Evolutionary conservation across 2,888 invertebrate genomes (phyloP).

Genomic region (Ctena decussata): DNA sequence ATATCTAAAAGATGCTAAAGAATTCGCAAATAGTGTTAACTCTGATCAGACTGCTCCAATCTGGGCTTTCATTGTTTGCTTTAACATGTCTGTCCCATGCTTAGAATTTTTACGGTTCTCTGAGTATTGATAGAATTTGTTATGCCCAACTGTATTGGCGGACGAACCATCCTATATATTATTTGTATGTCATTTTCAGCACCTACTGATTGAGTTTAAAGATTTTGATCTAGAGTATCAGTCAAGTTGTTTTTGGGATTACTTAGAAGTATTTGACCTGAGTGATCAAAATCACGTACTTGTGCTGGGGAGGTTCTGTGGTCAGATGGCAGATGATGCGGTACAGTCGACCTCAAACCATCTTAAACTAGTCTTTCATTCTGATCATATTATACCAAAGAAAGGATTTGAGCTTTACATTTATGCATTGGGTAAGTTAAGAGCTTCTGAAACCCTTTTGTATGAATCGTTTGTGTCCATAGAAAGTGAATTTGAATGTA

Average conservation of each 20-base stretch:
- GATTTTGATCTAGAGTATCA: conserved; percentile 21
- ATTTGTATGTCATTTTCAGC: conserved; percentile 19
- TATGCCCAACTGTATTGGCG: no score
- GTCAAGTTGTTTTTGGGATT: conserved; percentile 40
- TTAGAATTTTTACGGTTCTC: no score
- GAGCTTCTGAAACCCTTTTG: no score
- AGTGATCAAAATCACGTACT: not conserved
- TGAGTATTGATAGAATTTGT: no score
- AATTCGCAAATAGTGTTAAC: no score
- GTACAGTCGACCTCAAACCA: conserved; percentile 5
- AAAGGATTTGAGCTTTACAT: conserved; percentile 33
- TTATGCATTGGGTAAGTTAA: not conserved
- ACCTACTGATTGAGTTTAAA: not conserved
- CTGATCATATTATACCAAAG: conserved; percentile 38
- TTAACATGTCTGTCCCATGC: no score
- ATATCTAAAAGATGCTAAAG: no score
- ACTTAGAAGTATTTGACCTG: not conserved
- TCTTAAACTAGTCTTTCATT: conserved; percentile 35
- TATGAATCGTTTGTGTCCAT: no score
- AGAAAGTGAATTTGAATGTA: no score
- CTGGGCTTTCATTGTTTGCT: no score
- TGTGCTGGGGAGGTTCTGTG: conserved; percentile 20
- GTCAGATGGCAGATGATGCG: not conserved
- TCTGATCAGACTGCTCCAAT: no score
- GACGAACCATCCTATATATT: no score